Evolutionary conservation across 2,888 invertebrate genomes (phyloP).

Genomic region (Morpho achilles): DNA sequence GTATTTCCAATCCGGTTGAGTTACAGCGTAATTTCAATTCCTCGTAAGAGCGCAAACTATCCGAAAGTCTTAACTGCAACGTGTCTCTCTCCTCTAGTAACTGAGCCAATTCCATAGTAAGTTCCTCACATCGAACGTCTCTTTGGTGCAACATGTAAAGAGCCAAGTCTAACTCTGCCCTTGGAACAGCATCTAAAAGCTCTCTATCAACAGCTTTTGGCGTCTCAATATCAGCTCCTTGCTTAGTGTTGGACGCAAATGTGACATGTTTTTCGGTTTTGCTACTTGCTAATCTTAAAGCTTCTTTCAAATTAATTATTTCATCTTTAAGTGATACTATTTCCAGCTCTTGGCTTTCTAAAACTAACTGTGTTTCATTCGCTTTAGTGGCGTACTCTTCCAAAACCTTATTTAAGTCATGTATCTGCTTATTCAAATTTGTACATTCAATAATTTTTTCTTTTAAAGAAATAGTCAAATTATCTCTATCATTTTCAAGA

Average conservation of each 20-base stretch:
- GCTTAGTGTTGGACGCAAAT: constrained; percentile 68
- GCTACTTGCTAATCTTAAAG: constrained; percentile 47
- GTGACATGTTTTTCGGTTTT: constrained; percentile 70
- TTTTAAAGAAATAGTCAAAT: constrained; percentile 53
- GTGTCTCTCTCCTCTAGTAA: constrained; percentile 92
- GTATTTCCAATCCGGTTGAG: constrained; percentile 44
- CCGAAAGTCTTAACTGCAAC: constrained; percentile 89
- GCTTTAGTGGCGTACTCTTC: constrained; percentile 77
- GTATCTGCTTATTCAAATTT: constrained; percentile 68
- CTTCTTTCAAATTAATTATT: constrained; percentile 58
- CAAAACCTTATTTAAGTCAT: constrained; percentile 72
- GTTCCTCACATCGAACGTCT: constrained; percentile 91
- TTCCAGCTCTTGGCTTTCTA: constrained; percentile 85
- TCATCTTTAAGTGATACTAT: constrained; percentile 86
- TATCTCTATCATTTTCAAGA: constrained; percentile 46
- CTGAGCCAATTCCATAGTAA: constrained; percentile 90
- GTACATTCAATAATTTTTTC: constrained; percentile 69
- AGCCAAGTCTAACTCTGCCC: constrained; percentile 88
- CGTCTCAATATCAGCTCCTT: constrained; percentile 38
- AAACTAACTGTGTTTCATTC: constrained; percentile 78
- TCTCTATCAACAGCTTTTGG: constrained; percentile 44
- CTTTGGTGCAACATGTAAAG: constrained; percentile 92
- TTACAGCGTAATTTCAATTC: constrained; percentile 53
- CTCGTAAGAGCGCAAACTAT: constrained; percentile 87
- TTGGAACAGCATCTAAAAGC: constrained; percentile 60